Evolutionary conservation across 2,888 invertebrate species (phyloP).

Genomic region (Microchrysa polita): DNA sequence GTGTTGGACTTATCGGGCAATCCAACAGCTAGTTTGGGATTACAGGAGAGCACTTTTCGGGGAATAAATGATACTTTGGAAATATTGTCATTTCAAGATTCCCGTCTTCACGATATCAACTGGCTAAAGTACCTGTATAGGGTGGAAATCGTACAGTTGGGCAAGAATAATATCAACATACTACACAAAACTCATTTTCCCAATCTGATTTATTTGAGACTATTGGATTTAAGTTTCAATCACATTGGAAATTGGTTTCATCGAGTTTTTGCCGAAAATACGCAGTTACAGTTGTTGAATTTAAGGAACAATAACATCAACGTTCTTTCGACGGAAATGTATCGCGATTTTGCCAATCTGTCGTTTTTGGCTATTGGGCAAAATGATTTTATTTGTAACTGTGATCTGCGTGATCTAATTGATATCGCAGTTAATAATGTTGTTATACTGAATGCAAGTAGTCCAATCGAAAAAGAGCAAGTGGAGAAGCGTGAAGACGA

Average conservation of each 20-base stretch:
- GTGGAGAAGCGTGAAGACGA: not conserved
- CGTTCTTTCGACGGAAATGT: conserved; percentile 68
- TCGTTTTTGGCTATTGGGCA: conserved; percentile 66
- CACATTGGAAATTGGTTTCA: conserved; percentile 69
- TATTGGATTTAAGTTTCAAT: conserved; percentile 68
- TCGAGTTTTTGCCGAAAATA: conserved; percentile 62
- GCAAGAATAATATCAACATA: conserved; percentile 66
- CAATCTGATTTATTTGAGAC: conserved; percentile 62
- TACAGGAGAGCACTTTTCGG: conserved; percentile 59
- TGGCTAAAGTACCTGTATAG: conserved; percentile 62
- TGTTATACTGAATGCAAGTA: not conserved
- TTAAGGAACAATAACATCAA: conserved; percentile 69
- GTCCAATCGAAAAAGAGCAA: not conserved
- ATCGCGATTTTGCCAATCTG: conserved; percentile 66
- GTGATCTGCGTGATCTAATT: conserved; percentile 67
- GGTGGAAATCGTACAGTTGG: conserved; percentile 66
- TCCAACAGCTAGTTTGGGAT: conserved; percentile 59
- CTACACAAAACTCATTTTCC: conserved; percentile 59
- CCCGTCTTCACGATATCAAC: conserved; percentile 62
- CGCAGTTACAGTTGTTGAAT: conserved; percentile 64
- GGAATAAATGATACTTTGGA: conserved; percentile 64
- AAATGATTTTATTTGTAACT: conserved; percentile 72
- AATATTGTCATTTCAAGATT: conserved; percentile 65
- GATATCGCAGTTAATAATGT: conserved; percentile 60
- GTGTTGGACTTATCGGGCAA: conserved; percentile 70